Evolutionary conservation across 2,797 vertebrate species (phyloP).

Genomic region (Acrossocheilus fasciatus): DNA sequence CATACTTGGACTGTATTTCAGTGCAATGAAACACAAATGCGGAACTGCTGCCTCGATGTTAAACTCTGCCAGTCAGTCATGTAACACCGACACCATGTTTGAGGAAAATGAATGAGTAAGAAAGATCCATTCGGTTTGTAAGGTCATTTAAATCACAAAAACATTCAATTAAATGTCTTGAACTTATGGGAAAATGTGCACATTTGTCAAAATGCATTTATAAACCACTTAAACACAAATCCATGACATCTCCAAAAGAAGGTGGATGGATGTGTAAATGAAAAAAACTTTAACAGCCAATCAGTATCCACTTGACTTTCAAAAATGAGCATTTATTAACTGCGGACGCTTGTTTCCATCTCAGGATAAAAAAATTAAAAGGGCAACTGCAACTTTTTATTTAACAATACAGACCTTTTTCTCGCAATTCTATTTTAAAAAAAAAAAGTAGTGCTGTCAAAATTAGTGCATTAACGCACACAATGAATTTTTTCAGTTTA

Average conservation of each 20-base stretch:
- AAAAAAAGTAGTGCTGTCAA: not conserved
- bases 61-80: slow-evolving; percentile 58
- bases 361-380: not conserved
- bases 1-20: slow-evolving; percentile 13
- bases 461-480: too few species aligned
- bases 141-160: slow-evolving; percentile 10
- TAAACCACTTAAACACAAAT: not conserved
- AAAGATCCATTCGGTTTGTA: slow-evolving; percentile 7
- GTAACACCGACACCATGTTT: slow-evolving; percentile 40
- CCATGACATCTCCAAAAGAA: not conserved
- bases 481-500: too few species aligned
- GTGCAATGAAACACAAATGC: slow-evolving; percentile 54
- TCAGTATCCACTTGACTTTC: not conserved
- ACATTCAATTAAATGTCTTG: not conserved
- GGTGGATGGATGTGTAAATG: not conserved
- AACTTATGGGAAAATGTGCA: not conserved
- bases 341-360: not conserved
- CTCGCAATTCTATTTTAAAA: not conserved
- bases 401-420: not conserved
- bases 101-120: slow-evolving; percentile 33
- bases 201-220: not conserved
- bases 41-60: slow-evolving; percentile 66
- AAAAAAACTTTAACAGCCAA: not conserved
- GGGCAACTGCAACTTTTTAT: not conserved
- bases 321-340: not conserved